Conservation (phyloP, 2,888 invertebrate species). For the Agriopis aurantiaria region DNA sequence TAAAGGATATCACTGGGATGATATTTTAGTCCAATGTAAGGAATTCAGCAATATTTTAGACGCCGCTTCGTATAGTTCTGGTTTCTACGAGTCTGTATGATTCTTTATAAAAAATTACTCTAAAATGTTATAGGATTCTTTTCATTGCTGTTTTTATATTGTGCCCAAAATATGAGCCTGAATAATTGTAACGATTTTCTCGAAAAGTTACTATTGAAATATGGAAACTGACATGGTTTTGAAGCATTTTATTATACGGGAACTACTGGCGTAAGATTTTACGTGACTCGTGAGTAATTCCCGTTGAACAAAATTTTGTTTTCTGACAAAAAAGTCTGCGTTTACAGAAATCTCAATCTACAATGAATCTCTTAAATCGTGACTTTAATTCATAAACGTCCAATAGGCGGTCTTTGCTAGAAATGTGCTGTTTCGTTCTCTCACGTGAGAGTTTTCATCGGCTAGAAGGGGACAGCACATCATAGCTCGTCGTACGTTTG, state of each 20-base stretch:
- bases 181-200: not conserved
- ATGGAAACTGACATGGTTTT: no score
- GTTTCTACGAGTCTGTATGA: no score
- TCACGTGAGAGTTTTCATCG: not conserved
- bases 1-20: no score
- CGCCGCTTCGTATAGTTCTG: not conserved
- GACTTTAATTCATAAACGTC: not conserved
- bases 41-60: not conserved
- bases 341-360: slow-evolving; percentile 5
- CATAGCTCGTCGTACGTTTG: not conserved
- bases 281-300: no score
- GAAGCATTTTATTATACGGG: no score
- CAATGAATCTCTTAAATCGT: slow-evolving; percentile 6
- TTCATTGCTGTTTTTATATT: not conserved
- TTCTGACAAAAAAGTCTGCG: not conserved
- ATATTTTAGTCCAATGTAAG: not conserved
- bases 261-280: no score
- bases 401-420: not conserved
- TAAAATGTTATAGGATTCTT: not conserved
- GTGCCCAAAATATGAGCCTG: not conserved
- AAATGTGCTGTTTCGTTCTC: not conserved
- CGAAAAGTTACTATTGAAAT: not conserved
- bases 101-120: no score
- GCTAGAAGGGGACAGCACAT: not conserved
- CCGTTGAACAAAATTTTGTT: not conserved